Percentiles rank a stretch among this genome's conserved stretches.
Evolutionary conservation across 2,113 vertebrate genomes (phyloP).

Genomic region (Falcunculus frontatus): DNA sequence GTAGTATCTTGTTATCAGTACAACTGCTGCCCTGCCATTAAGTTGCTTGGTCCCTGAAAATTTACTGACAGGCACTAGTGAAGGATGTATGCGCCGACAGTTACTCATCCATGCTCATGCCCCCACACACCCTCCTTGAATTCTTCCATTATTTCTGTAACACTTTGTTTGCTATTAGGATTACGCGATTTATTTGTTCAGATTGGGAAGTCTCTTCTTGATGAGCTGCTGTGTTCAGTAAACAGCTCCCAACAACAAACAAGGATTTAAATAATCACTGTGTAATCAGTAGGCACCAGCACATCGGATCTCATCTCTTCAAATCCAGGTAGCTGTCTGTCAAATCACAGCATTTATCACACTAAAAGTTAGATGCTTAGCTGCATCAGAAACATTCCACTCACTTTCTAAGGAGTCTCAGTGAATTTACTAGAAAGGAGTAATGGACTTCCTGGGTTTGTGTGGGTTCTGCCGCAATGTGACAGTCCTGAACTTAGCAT

Average conservation of each 20-base stretch:
- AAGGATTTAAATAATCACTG: conserved; percentile 72
- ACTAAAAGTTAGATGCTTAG: background rate
- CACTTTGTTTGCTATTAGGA: conserved; percentile 57
- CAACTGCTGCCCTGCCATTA: background rate
- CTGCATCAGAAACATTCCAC: background rate
- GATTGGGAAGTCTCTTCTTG: conserved; percentile 54
- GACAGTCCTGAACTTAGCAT: background rate
- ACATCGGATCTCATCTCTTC: conserved; percentile 24
- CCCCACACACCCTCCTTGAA: background rate
- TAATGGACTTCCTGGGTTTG: background rate
- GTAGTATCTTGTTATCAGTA: conserved; percentile 19
- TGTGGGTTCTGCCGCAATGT: background rate
- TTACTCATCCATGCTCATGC: background rate
- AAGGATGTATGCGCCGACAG: background rate
- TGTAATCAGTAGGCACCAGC: conserved; percentile 67
- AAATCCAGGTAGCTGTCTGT: conserved; percentile 53
- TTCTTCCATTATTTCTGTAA: conserved; percentile 54
- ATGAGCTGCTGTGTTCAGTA: conserved; percentile 48
- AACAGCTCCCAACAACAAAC: conserved; percentile 59
- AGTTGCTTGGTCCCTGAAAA: background rate
- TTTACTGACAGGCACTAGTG: background rate
- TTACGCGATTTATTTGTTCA: conserved; percentile 64
- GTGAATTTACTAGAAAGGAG: background rate
- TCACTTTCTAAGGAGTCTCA: background rate
- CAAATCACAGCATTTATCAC: background rate